A percentile compares a stretch with the other conserved stretches of the same genome.
Conservation (phyloP, 2,113 vertebrate genomes). For the Sporophila hypoxantha region DNA sequence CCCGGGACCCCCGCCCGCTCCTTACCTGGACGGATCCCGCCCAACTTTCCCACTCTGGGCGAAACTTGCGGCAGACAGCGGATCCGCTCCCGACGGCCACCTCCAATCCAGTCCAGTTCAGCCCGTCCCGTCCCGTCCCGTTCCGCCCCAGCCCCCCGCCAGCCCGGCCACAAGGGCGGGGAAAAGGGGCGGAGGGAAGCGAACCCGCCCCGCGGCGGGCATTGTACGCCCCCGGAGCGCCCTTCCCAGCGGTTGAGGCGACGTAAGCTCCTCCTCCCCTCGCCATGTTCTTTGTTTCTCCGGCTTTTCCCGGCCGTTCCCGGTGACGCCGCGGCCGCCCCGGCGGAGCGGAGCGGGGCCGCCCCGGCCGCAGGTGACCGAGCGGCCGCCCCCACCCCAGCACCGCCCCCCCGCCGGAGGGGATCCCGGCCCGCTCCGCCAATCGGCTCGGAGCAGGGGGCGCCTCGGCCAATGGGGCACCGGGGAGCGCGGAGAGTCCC, state of each 20-base stretch:
- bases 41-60: background rate
- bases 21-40: background rate
- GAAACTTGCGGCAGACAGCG: background rate
- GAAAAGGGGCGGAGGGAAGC: background rate
- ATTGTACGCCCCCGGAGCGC: background rate
- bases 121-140: background rate
- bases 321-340: background rate
- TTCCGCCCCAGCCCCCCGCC: background rate
- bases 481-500: background rate
- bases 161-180: background rate
- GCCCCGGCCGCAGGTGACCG: background rate
- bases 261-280: conserved; percentile 32
- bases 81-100: background rate
- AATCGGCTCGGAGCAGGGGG: background rate
- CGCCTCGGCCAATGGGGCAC: background rate
- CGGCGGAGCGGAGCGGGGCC: background rate
- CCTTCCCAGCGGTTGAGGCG: background rate
- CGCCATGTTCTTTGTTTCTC: conserved; percentile 61
- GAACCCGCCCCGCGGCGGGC: background rate
- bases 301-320: background rate
- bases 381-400: background rate
- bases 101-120: background rate
- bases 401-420: background rate
- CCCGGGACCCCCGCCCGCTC: background rate
- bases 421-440: background rate